Percentiles rank a stretch among this genome's conserved stretches.
Conservation (phyloP, 2,888 invertebrate genomes). For the Odontocolon sp. region DNA sequence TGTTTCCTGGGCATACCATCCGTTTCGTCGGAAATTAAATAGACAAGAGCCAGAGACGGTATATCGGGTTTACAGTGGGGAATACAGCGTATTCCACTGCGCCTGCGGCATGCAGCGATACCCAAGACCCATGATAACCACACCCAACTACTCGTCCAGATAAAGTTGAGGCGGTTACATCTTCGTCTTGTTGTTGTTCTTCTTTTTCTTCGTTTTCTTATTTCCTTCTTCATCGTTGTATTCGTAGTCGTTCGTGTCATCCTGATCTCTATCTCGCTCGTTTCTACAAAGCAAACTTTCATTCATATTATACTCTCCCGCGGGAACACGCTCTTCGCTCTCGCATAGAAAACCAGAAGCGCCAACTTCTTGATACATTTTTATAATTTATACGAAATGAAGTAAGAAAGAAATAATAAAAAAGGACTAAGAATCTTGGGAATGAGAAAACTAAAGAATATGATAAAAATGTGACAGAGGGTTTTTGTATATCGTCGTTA, state of each 20-base stretch:
- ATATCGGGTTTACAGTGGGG: background rate
- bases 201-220: background rate
- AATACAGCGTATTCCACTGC: slow-evolving; percentile 11
- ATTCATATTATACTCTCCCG: slow-evolving; percentile 39
- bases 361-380: slow-evolving; percentile 16
- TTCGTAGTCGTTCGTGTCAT: slow-evolving; percentile 16
- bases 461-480: background rate
- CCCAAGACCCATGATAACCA: slow-evolving; percentile 65
- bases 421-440: background rate
- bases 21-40: slow-evolving; percentile 78
- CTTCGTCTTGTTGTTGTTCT: slow-evolving; percentile 50
- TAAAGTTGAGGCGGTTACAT: slow-evolving; percentile 68
- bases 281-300: slow-evolving; percentile 40
- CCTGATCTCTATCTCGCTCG: slow-evolving; percentile 6
- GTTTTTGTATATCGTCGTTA: too few species aligned
- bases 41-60: slow-evolving; percentile 66
- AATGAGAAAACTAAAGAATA: background rate
- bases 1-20: slow-evolving; percentile 68
- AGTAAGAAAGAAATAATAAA: background rate
- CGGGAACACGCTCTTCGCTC: slow-evolving; percentile 16
- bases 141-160: slow-evolving; percentile 74
- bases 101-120: slow-evolving; percentile 41
- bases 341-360: slow-evolving; percentile 3
- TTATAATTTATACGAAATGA: slow-evolving; percentile 41
- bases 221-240: slow-evolving; percentile 18